phyloP scores from a whole-genome alignment of 2,797 vertebrate species.

The Megaceryle alcyon region DNA sequence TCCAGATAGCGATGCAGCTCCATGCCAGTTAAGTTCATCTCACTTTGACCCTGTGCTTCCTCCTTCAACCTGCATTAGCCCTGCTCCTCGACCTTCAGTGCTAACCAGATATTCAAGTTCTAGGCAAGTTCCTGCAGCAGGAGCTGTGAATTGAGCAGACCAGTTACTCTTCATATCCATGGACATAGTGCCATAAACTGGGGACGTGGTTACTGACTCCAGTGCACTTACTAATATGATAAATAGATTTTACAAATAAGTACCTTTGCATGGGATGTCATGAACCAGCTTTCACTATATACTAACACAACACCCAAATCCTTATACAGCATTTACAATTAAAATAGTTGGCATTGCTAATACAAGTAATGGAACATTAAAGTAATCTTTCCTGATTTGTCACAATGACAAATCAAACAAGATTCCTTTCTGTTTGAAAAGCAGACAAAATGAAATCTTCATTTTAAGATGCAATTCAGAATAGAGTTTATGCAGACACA shows the following conservation, averaged over 20 bases:
- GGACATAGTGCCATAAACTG: background rate
- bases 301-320: background rate
- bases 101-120: background rate
- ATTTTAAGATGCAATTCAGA: background rate
- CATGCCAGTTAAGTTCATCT: background rate
- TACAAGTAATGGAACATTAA: background rate
- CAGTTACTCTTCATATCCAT: background rate
- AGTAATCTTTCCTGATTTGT: background rate
- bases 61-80: background rate
- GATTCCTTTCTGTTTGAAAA: background rate
- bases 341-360: background rate
- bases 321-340: background rate
- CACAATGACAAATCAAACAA: background rate
- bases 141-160: background rate
- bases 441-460: background rate
- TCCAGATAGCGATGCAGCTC: background rate
- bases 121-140: background rate
- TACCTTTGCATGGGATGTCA: background rate
- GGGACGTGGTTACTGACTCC: background rate
- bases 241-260: background rate
- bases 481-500: background rate
- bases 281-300: background rate
- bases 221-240: accelerated
- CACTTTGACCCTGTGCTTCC: accelerated
- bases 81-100: background rate